phyloP scores from a whole-genome alignment of 2,888 invertebrate species.

The Mesorhabditis spiculigera region DNA sequence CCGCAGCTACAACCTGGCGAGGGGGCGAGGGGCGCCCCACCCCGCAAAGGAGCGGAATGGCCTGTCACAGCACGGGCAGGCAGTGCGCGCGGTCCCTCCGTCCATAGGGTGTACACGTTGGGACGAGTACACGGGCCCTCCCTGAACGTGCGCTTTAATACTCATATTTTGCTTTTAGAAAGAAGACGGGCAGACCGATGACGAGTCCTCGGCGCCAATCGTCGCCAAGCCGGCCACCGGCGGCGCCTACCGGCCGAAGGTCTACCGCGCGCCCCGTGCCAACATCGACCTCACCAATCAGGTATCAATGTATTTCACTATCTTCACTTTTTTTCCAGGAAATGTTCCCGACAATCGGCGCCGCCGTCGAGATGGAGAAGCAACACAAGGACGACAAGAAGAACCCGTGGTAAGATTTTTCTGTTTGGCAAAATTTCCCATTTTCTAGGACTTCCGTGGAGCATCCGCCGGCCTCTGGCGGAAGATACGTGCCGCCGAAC shows the following conservation, averaged over 20 bases:
- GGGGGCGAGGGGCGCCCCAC: too few relatives aligned
- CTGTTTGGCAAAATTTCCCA: too few relatives aligned
- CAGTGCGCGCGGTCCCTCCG: too few relatives aligned
- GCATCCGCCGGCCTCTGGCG: not conserved
- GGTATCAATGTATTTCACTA: not conserved
- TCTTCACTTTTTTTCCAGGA: constrained; percentile 26
- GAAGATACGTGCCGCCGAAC: not conserved
- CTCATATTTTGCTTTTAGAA: not conserved
- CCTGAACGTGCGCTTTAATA: too few relatives aligned
- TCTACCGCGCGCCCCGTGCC: not conserved
- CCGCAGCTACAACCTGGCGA: too few relatives aligned
- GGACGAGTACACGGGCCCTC: too few relatives aligned
- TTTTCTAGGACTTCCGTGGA: not conserved
- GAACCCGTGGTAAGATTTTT: not conserved
- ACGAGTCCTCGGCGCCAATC: not conserved
- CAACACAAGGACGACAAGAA: constrained; percentile 42
- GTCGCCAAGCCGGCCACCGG: too few relatives aligned
- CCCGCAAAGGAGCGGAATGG: too few relatives aligned
- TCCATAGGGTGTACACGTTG: too few relatives aligned
- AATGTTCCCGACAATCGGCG: constrained; percentile 49
- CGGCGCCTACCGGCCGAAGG: too few relatives aligned
- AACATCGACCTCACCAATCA: not conserved
- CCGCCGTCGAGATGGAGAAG: constrained; percentile 47
- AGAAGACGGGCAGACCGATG: not conserved
- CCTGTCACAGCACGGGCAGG: too few relatives aligned